A percentile compares a stretch with the other conserved stretches of the same genome.
Conservation (phyloP, 2,888 invertebrate species). For the Eurytoma adleriae region DNA sequence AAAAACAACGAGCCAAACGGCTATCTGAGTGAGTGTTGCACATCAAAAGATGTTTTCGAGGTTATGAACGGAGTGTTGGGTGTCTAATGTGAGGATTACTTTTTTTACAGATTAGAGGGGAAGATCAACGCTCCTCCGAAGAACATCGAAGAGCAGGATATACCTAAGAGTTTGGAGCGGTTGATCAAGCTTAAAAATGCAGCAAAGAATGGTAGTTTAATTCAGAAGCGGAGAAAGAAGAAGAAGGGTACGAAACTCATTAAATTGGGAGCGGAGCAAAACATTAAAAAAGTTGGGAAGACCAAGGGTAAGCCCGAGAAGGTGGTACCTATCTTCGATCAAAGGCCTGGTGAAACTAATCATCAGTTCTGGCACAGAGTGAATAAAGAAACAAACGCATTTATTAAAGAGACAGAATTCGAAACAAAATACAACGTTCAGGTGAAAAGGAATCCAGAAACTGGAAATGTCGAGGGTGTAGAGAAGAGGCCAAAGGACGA, state of each 20-base stretch:
- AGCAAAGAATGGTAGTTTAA: constrained; percentile 71
- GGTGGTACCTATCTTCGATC: constrained; percentile 78
- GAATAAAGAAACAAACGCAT: constrained; percentile 80
- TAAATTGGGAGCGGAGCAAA: constrained; percentile 49
- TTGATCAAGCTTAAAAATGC: constrained; percentile 80
- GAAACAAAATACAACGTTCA: constrained; percentile 81
- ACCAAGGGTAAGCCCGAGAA: constrained; percentile 74
- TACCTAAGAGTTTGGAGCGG: constrained; percentile 83
- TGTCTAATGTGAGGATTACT: constrained; percentile 2
- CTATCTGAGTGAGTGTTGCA: constrained; percentile 79
- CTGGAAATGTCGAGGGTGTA: constrained; percentile 77
- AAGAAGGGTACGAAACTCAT: constrained; percentile 60
- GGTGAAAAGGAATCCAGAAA: constrained; percentile 78
- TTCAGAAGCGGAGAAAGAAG: constrained; percentile 70
- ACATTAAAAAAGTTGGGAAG: constrained; percentile 41
- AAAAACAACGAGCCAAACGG: constrained; percentile 82
- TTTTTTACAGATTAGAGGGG: constrained; percentile 80
- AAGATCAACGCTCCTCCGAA: constrained; percentile 87
- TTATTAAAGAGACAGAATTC: constrained; percentile 80
- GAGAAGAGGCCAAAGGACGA: constrained; percentile 78
- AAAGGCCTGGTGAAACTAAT: constrained; percentile 81
- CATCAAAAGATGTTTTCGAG: constrained; percentile 42
- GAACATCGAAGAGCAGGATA: constrained; percentile 84
- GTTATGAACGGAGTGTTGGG: constrained; percentile 22
- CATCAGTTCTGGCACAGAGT: constrained; percentile 82